Conservation (phyloP, 2,888 invertebrate species). For the Electrophaes corylata region DNA sequence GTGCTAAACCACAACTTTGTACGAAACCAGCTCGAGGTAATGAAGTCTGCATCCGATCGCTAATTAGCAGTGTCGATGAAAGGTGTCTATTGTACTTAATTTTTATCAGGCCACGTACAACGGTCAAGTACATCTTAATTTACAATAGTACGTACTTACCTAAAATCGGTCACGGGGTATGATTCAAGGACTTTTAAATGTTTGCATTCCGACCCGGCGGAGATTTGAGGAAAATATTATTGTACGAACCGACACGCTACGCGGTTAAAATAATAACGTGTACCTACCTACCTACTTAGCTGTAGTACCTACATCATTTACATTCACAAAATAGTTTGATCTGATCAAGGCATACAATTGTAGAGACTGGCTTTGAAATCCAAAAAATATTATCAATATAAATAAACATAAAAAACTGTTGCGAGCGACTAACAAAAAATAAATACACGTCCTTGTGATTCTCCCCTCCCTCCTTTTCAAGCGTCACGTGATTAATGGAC, state of each 20-base stretch:
- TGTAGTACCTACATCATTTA: neutral
- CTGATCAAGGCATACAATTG: no score
- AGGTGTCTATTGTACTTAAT: conserved; percentile 50
- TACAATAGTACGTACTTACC: conserved; percentile 44
- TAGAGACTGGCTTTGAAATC: no score
- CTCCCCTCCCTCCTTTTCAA: no score
- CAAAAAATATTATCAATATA: no score
- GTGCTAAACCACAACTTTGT: neutral
- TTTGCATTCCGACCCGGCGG: conserved; percentile 60
- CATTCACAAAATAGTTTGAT: neutral
- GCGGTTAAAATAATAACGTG: conserved; percentile 15
- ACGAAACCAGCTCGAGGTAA: conserved; percentile 13
- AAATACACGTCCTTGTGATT: no score
- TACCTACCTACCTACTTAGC: neutral
- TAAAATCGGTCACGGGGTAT: conserved; percentile 61
- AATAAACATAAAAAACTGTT: neutral
- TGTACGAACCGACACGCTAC: conserved; percentile 35
- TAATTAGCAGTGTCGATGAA: conserved; percentile 38
- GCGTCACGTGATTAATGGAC: no score
- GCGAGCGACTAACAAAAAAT: no score
- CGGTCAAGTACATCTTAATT: conserved; percentile 59
- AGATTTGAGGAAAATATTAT: conserved; percentile 54
- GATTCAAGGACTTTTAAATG: conserved; percentile 68
- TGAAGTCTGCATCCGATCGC: conserved; percentile 35
- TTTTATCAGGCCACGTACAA: conserved; percentile 38